phyloP scores from a whole-genome alignment of 2,113 vertebrate species.

The Amia ocellicauda region DNA sequence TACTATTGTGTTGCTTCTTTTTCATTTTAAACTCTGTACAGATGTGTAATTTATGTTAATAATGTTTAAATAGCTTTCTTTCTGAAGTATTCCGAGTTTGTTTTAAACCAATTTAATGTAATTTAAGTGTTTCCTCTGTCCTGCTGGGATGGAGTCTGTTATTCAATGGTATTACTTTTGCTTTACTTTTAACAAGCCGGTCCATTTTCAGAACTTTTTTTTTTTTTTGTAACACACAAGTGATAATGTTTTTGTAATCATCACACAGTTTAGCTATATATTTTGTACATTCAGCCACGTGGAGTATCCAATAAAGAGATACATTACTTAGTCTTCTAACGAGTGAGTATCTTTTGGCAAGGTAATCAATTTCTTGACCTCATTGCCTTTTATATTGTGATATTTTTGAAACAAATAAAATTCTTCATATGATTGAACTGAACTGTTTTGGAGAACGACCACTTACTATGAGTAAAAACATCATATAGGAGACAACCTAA shows the following conservation, averaged over 20 bases:
- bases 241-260: slow-evolving; percentile 35
- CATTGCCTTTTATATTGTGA: too few species aligned
- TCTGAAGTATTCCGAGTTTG: slow-evolving; percentile 48
- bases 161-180: slow-evolving; percentile 39
- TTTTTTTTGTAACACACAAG: slow-evolving; percentile 35
- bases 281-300: slow-evolving; percentile 51
- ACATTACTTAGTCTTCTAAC: slow-evolving; percentile 32
- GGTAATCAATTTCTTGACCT: not conserved
- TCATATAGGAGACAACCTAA: too few species aligned
- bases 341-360: too few species aligned
- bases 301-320: slow-evolving; percentile 67
- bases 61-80: slow-evolving; percentile 57
- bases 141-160: slow-evolving; percentile 45
- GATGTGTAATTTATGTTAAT: slow-evolving; percentile 84
- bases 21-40: slow-evolving; percentile 65
- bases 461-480: too few species aligned
- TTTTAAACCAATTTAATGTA: slow-evolving; percentile 45
- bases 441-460: too few species aligned
- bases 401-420: too few species aligned
- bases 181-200: slow-evolving; percentile 42
- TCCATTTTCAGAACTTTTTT: slow-evolving; percentile 53
- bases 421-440: too few species aligned
- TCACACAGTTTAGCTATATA: slow-evolving; percentile 37
- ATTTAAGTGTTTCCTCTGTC: slow-evolving; percentile 62
- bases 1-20: slow-evolving; percentile 50